phyloP scores from a whole-genome alignment of 2,113 vertebrate genomes.

The Chionis minor region DNA sequence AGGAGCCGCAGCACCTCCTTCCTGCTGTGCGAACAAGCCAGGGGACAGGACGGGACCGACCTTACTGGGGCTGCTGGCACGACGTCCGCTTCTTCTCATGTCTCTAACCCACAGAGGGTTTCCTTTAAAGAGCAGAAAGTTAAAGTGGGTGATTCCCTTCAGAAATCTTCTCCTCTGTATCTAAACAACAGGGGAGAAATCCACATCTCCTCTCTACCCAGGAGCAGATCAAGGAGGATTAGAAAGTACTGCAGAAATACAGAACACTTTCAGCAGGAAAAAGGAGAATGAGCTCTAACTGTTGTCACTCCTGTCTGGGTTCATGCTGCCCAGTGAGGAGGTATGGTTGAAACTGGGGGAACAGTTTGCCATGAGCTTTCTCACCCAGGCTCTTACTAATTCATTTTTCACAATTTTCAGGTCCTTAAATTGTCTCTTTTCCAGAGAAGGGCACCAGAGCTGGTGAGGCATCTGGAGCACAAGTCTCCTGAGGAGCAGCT shows the following conservation, averaged over 20 bases:
- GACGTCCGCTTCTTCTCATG: neutral
- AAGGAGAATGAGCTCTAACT: neutral
- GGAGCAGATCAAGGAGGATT: neutral
- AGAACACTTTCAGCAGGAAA: neutral
- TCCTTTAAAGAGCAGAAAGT: neutral
- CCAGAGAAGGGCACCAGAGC: no score
- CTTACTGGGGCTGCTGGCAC: neutral
- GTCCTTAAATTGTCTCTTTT: neutral
- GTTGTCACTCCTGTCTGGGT: neutral
- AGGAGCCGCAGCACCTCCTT: neutral
- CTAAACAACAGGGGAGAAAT: neutral
- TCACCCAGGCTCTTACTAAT: neutral
- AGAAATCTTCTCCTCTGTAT: neutral
- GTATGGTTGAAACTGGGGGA: neutral
- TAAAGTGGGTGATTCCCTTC: neutral
- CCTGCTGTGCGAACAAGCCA: rapidly evolving
- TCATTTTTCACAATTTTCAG: neutral
- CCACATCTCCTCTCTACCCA: neutral
- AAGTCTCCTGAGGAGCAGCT: no score
- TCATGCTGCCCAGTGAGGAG: neutral
- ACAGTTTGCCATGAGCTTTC: neutral
- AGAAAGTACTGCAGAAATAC: neutral
- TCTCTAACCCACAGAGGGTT: neutral
- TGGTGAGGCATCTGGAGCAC: no score
- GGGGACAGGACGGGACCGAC: neutral